A percentile compares a stretch with the other conserved stretches of the same genome.
Evolutionary conservation across 2,797 vertebrate species (phyloP).

Genomic region (Enteromius viviparus): DNA sequence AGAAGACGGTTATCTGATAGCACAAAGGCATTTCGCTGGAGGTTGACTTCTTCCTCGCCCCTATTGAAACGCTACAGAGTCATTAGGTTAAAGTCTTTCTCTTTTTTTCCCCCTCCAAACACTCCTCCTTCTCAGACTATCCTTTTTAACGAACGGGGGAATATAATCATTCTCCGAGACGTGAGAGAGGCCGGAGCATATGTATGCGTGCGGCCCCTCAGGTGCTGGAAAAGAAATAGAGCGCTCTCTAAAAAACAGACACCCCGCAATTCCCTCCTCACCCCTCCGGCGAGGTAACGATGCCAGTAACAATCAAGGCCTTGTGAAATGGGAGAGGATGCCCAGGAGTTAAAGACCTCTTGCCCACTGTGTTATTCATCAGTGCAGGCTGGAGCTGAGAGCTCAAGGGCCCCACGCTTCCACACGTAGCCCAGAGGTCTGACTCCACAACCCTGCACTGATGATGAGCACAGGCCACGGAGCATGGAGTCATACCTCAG

Average conservation of each 20-base stretch:
- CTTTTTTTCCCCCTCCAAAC: slow-evolving; percentile 25
- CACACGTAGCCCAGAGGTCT: slow-evolving; percentile 63
- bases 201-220: slow-evolving; percentile 67
- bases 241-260: slow-evolving; percentile 54
- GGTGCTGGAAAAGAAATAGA: slow-evolving; percentile 65
- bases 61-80: slow-evolving; percentile 77
- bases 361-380: slow-evolving; percentile 72
- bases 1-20: slow-evolving; percentile 80
- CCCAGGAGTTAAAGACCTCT: slow-evolving; percentile 76
- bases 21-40: slow-evolving; percentile 85
- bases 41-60: slow-evolving; percentile 76
- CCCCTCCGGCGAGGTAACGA: slow-evolving; percentile 65
- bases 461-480: slow-evolving; percentile 63
- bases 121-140: slow-evolving; percentile 46
- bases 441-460: slow-evolving; percentile 57
- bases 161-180: slow-evolving; percentile 61
- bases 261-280: slow-evolving; percentile 52
- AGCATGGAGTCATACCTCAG: slow-evolving; percentile 49
- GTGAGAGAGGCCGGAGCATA: slow-evolving; percentile 63
- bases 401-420: slow-evolving; percentile 48
- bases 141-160: slow-evolving; percentile 66
- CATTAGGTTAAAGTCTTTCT: slow-evolving; percentile 73
- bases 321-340: slow-evolving; percentile 77
- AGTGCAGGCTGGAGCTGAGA: slow-evolving; percentile 66
- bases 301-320: slow-evolving; percentile 70